These are phyloP conservation scores for Cataglyphis rosenhaueri DNA, from an alignment of 2,888 invertebrate species.

Conservation along the genomic window DNA sequence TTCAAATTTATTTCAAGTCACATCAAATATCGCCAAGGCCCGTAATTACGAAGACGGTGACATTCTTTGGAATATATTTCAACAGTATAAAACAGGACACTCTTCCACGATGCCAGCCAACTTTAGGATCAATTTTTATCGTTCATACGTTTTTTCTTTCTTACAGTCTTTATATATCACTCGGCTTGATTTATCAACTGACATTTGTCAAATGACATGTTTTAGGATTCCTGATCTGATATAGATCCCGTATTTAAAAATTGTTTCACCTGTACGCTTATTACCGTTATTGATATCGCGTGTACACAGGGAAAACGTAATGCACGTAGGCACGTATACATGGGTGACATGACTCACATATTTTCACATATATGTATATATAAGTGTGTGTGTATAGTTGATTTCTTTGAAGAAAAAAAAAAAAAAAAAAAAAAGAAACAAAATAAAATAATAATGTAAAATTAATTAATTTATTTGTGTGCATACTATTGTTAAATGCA, in stretches of 20 bases:
- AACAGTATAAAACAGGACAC: neutral
- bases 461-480: neutral
- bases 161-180: neutral
- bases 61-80: neutral
- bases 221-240: neutral
- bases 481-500: slow-evolving; percentile 5
- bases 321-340: neutral
- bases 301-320: neutral
- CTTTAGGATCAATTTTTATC: neutral
- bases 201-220: neutral
- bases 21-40: neutral
- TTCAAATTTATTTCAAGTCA: neutral
- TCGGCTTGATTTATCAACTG: neutral
- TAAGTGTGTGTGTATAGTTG: too few relatives aligned
- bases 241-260: slow-evolving; percentile 28
- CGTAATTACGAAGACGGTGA: neutral
- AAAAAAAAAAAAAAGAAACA: neutral
- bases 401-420: neutral
- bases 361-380: neutral
- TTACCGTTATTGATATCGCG: slow-evolving; percentile 29
- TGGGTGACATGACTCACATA: neutral
- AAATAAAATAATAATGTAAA: neutral
- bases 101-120: neutral
- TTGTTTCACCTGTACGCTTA: neutral
- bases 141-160: neutral